Base-by-base conservation (phyloP, 2,797 vertebrate genomes). In the Sebastes kiyomatsui region DNA sequence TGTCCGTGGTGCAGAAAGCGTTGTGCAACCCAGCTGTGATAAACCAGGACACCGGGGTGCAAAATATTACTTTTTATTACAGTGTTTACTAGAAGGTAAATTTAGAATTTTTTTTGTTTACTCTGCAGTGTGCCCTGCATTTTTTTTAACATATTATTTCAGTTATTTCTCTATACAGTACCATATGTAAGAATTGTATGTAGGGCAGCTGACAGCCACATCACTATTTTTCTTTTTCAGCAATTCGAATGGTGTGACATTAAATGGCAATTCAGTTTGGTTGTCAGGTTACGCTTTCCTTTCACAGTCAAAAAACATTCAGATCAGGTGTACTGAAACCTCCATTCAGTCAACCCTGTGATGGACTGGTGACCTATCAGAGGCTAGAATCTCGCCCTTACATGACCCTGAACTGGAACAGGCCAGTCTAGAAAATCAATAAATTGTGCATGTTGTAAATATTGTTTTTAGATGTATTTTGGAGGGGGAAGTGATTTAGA, bases 1-100 rank as follows among this genome's bases (percentile, higher is more conserved):
- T 82, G 59, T 88, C 66, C 65, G 1, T 74, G 32, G 56, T 55
- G 64, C 64, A 77, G 67, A 83, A 83, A 86, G 46, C 32, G 69
- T 52, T 77, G 59, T 6, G 16, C 30, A 70, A 66, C 56, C 33
- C 28, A 72, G 75, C 68, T 79, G 67, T 8, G 16, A 35, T n/a
- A 83, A 62, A 75, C 62, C 32, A 27, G 62, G 52, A 38, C 64
- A 80, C 71, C 42, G 18, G 11, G 3, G 28, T 73, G 30, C 23
- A 75, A 60, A 68, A 27, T 13, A 23, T 3, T 2, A 11, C 23
- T 38, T 79, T 69, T 54, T 46, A 35, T 62, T 56, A 32, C 27
- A 49, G 11, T 42, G 10, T 62, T 35, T 46, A 46, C 67, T 56
- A 54, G 14, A 30, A 18, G 35, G 10, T 67, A 42, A 13, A 78